A percentile compares a stretch with the other conserved stretches of the same genome.
These are phyloP conservation scores for Elephas maximus DNA, from an alignment of 2,113 vertebrate genomes.

Conservation along the genomic window DNA sequence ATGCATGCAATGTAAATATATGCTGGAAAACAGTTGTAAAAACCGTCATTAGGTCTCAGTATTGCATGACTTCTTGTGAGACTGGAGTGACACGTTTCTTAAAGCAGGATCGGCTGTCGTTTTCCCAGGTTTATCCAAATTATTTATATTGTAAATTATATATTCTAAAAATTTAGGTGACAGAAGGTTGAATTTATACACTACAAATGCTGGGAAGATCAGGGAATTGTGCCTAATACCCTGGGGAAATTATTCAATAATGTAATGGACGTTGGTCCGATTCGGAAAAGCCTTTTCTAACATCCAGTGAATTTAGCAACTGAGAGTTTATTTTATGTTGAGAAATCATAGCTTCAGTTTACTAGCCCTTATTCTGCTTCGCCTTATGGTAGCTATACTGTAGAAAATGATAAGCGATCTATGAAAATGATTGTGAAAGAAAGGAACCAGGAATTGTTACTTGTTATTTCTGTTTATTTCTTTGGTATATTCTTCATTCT, in stretches of 20 bases:
- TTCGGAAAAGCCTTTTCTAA: conserved; percentile 59
- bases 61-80: conserved; percentile 73
- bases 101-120: conserved; percentile 69
- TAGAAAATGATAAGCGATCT: neutral
- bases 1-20: conserved; percentile 90
- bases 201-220: conserved; percentile 66
- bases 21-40: conserved; percentile 82
- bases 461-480: conserved; percentile 28
- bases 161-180: conserved; percentile 76
- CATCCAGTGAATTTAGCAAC: neutral
- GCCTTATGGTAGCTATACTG: neutral
- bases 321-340: neutral
- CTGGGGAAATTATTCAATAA: conserved; percentile 65
- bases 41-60: conserved; percentile 78
- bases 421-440: neutral
- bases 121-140: conserved; percentile 79
- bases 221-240: conserved; percentile 49
- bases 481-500: neutral
- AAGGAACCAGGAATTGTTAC: neutral
- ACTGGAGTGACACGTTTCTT: conserved; percentile 68
- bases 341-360: conserved; percentile 30
- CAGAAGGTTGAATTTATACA: conserved; percentile 77
- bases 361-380: conserved; percentile 28
- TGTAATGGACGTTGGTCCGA: conserved; percentile 41
- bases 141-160: conserved; percentile 48